phyloP scores from a whole-genome alignment of 1,140 invertebrate genomes.

The Hormaphis cornu region DNA sequence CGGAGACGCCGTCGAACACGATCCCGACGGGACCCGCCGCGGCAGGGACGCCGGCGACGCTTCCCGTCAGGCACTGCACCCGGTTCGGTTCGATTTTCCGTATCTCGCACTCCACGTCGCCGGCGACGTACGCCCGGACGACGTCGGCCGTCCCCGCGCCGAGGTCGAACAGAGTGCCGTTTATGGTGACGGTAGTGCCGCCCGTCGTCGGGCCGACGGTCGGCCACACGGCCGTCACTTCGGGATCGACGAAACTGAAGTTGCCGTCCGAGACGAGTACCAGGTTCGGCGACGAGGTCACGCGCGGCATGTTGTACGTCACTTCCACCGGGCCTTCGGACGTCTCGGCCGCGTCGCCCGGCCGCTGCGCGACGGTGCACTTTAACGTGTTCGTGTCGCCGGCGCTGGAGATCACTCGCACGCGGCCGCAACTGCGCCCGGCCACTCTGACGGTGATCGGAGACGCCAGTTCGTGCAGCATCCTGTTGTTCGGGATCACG shows the following conservation, averaged over 20 bases:
- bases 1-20: no score
- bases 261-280: not conserved
- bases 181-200: conserved; percentile 87
- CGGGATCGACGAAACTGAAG: no score
- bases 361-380: not conserved
- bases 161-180: conserved; percentile 73
- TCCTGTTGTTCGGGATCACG: not conserved
- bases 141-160: conserved; percentile 72
- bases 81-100: conserved; percentile 82
- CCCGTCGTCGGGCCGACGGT: conserved; percentile 85
- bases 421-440: not conserved
- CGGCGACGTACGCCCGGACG: conserved; percentile 87
- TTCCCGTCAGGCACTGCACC: no score
- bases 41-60: no score
- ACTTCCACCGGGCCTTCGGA: not conserved
- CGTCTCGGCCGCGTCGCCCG: no score
- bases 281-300: not conserved
- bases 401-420: no score
- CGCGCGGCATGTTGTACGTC: no score
- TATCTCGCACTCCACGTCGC: conserved; percentile 78
- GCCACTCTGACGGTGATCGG: not conserved
- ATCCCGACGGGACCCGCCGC: no score
- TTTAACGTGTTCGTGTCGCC: no score
- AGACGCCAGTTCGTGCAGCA: not conserved
- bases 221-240: no score